These are phyloP conservation scores for Drosophila siamana DNA, from an alignment of 2,888 invertebrate species.

Conservation along the genomic window DNA sequence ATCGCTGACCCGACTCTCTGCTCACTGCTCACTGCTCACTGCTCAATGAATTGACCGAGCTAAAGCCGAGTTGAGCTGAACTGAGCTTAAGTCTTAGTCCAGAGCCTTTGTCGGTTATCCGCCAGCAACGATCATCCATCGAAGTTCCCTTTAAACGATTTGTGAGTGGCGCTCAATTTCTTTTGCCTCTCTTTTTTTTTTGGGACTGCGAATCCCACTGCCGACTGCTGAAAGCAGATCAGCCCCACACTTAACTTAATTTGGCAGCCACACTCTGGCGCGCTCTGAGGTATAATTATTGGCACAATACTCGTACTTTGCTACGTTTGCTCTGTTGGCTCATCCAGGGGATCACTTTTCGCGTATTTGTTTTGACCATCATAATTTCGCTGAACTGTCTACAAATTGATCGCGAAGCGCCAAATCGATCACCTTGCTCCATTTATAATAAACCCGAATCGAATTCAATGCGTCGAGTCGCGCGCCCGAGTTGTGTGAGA, in stretches of 20 bases:
- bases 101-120: slow-evolving; percentile 74
- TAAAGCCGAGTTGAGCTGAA: slow-evolving; percentile 44
- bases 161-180: slow-evolving; percentile 61
- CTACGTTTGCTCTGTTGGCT: slow-evolving; percentile 13
- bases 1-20: slow-evolving; percentile 50
- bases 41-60: slow-evolving; percentile 65
- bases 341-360: slow-evolving; percentile 44
- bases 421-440: slow-evolving; percentile 85
- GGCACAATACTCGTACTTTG: slow-evolving; percentile 69
- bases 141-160: slow-evolving; percentile 76
- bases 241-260: slow-evolving; percentile 85
- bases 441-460: slow-evolving; percentile 66
- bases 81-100: slow-evolving; percentile 24
- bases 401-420: slow-evolving; percentile 85
- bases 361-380: slow-evolving; percentile 70
- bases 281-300: slow-evolving; percentile 79
- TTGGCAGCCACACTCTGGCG: slow-evolving; percentile 81
- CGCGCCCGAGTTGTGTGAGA: slow-evolving; percentile 61
- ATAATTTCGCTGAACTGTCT: slow-evolving; percentile 79
- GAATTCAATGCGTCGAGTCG: slow-evolving; percentile 52
- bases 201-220: slow-evolving; percentile 22
- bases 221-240: slow-evolving; percentile 75
- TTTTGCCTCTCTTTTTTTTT: no score
- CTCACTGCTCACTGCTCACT: slow-evolving; percentile 3
- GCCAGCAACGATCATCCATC: slow-evolving; percentile 71